Evolutionary conservation across 2,113 vertebrate species (phyloP).

Genomic region (Seriola rivoliana): DNA sequence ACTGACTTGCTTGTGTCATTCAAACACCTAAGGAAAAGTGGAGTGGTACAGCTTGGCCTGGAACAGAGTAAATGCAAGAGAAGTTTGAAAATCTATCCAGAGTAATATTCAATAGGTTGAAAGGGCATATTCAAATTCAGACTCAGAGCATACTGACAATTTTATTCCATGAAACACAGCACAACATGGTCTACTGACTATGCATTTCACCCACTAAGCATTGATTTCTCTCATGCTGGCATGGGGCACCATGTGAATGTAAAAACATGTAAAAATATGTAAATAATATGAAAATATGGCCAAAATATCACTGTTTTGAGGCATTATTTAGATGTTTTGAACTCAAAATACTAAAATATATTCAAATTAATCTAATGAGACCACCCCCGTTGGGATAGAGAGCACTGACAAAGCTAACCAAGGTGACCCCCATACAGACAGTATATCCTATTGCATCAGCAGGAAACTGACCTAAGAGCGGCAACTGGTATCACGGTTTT

Average conservation of each 20-base stretch:
- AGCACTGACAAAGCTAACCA: conserved; percentile 38
- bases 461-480: conserved; percentile 58
- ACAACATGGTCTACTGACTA: conserved; percentile 41
- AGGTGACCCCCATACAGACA: conserved; percentile 58
- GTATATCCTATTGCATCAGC: conserved; percentile 48
- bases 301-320: conserved; percentile 32
- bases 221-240: conserved; percentile 18
- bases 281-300: conserved; percentile 66
- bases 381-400: not conserved
- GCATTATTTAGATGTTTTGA: conserved; percentile 28
- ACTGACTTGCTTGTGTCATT: conserved; percentile 44
- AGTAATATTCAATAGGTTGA: conserved; percentile 25
- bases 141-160: conserved; percentile 11
- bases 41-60: not conserved
- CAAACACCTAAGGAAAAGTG: conserved; percentile 32
- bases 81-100: conserved; percentile 25
- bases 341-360: conserved; percentile 46
- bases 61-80: conserved; percentile 4
- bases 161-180: conserved; percentile 32
- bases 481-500: conserved; percentile 46
- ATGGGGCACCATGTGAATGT: conserved; percentile 16
- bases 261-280: conserved; percentile 75
- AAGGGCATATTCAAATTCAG: conserved; percentile 62
- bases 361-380: conserved; percentile 56
- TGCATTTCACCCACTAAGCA: conserved; percentile 30